Evolutionary conservation across 2,113 vertebrate genomes (phyloP).

Genomic region (Aphyosemion australe): DNA sequence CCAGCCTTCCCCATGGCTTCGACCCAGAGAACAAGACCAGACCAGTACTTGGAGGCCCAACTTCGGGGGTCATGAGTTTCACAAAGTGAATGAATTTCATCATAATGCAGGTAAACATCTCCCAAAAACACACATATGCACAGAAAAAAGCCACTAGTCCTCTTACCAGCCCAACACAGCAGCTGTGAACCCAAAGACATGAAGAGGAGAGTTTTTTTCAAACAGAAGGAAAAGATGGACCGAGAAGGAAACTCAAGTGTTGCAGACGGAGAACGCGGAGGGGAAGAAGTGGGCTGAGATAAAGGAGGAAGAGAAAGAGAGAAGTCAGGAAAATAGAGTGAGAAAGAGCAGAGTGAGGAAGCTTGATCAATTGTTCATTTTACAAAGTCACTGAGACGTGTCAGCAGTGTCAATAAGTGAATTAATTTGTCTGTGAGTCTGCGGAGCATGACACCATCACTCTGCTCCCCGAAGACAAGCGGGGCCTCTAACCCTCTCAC

Average conservation of each 20-base stretch:
- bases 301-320: conserved; percentile 60
- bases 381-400: conserved; percentile 88
- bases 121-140: too few species aligned
- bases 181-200: conserved; percentile 43
- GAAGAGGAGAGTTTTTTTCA: conserved; percentile 34
- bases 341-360: conserved; percentile 40
- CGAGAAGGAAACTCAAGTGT: neutral
- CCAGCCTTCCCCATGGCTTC: conserved; percentile 24
- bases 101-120: conserved; percentile 12
- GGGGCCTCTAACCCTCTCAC: conserved; percentile 59
- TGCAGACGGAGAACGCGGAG: conserved; percentile 11
- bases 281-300: conserved; percentile 43
- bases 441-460: conserved; percentile 77
- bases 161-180: neutral
- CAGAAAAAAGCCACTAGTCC: neutral
- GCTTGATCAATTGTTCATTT: conserved; percentile 94
- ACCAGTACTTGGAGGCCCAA: conserved; percentile 23
- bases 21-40: conserved; percentile 27
- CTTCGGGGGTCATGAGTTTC: conserved; percentile 33
- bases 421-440: conserved; percentile 84
- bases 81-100: conserved; percentile 39
- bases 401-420: conserved; percentile 87
- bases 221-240: neutral
- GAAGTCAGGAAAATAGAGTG: conserved; percentile 41
- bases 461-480: conserved; percentile 54